Base-by-base conservation (phyloP, 2,888 invertebrate species). In the Habrosyne pyritoides region DNA sequence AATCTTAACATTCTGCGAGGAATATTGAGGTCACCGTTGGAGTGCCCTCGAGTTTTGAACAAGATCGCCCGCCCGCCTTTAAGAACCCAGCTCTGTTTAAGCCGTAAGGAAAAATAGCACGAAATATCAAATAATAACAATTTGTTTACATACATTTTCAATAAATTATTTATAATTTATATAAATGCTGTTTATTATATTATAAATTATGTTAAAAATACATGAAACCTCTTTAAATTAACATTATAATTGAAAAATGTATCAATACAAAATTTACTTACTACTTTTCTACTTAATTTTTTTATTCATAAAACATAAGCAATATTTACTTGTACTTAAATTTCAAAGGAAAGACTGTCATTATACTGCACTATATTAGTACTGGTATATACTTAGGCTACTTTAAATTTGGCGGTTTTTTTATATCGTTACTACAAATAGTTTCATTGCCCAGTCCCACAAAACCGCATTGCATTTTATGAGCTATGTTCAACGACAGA, bases 391-490 rank as follows among this genome's bases (percentile, higher is more conserved):
- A n/a, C n/a, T n/a, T n/a, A n/a, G n/a, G n/a, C n/a, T n/a, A n/a
- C n/a, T n/a, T n/a, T n/a, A n/a, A n/a, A 57, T 57, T 53, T 52
- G 7, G 42, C 52, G 56, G n/a, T n/a, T n/a, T n/a, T 59, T 59
- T 36, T 54, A 42, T 49, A 48, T 28, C 54, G 24, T 46, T 52
- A 18, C 18, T 10, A 12, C 18, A 28, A 21, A 47, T 50, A 50
- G 50, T 28, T 50, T 50, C 28, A 21, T 28, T 42, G 18, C 0
- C 42, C 28, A 10, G n/a, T 26, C 10, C 21, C 66, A 67, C 69
- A 71, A 75, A 80, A 77, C 75, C 77, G 68, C 77, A 72, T 64
- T 71, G 58, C 71, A 64, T 81, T 84, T 84, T 81, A 83, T 77
- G 77, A 77, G 71, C 65, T 69, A 66, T 73, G 66, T 64, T 67